Conservation (phyloP, 2,888 invertebrate species). For the Belgica antarctica region DNA sequence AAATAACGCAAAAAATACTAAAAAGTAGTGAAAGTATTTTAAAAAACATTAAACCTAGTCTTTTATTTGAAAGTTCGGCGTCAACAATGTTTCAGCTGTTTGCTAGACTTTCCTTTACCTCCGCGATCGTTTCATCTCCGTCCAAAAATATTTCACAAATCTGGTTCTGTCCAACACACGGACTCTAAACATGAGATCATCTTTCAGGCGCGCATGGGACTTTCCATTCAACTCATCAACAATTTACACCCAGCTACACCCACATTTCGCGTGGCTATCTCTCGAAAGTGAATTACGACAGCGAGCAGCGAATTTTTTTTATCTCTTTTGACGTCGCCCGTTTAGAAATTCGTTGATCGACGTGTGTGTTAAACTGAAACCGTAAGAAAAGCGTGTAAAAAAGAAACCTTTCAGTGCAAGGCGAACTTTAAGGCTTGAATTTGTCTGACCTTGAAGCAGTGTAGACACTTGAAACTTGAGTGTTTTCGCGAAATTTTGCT, state of each 20-base stretch:
- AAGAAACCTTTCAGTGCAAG: too few species aligned
- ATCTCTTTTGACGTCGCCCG: background rate
- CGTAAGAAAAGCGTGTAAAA: background rate
- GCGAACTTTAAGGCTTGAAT: too few species aligned
- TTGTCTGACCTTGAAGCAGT: too few species aligned
- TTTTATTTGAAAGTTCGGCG: too few species aligned
- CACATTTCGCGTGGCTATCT: background rate
- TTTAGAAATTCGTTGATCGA: background rate
- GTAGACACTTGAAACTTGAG: too few species aligned
- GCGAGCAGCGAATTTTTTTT: too few species aligned
- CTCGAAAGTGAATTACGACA: background rate
- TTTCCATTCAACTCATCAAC: background rate
- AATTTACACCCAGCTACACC: background rate
- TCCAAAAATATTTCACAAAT: too few species aligned
- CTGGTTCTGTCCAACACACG: background rate
- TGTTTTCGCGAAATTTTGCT: too few species aligned
- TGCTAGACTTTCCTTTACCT: constrained; percentile 2
- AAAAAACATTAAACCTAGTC: too few species aligned
- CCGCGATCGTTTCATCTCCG: background rate
- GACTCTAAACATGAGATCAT: background rate
- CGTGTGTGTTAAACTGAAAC: background rate
- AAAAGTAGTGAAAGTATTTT: background rate
- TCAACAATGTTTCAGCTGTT: background rate
- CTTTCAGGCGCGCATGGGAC: background rate
- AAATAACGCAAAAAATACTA: background rate